A percentile compares a stretch with the other conserved stretches of the same genome.
phyloP scores from a whole-genome alignment of 2,113 vertebrate genomes.

The Motacilla tschutschensis region DNA sequence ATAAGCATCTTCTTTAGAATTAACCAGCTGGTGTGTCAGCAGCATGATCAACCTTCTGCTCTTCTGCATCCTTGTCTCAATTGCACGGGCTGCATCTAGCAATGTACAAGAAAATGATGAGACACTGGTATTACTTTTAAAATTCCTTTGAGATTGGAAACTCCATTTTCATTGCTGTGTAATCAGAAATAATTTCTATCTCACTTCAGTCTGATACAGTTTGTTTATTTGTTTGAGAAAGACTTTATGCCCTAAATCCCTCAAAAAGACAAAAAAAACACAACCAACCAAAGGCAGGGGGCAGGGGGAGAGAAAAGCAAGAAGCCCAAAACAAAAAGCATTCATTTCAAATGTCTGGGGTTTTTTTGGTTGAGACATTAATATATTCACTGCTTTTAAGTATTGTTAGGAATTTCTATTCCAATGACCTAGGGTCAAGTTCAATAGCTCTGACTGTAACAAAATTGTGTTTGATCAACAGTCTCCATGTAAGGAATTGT shows the following conservation, averaged over 20 bases:
- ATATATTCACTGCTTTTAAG: background rate
- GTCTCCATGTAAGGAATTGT: background rate
- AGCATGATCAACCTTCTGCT: constrained; percentile 72
- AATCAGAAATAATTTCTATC: background rate
- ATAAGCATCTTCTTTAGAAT: constrained; percentile 38
- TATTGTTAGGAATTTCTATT: background rate
- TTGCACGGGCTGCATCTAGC: constrained; percentile 51
- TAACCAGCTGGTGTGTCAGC: constrained; percentile 27
- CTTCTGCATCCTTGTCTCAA: constrained; percentile 64
- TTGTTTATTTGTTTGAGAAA: background rate
- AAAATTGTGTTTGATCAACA: background rate
- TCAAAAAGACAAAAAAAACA: background rate
- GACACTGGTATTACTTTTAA: background rate
- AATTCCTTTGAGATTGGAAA: background rate
- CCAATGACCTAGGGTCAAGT: background rate
- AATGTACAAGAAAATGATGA: background rate
- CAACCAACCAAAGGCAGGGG: background rate
- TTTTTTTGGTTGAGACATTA: background rate
- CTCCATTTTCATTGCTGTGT: background rate
- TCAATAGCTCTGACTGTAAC: background rate
- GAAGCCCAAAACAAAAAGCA: background rate
- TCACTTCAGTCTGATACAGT: background rate
- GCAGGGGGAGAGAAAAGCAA: background rate
- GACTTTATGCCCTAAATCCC: background rate
- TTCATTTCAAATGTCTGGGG: background rate